Evolutionary conservation across 2,888 invertebrate species (phyloP).

Genomic region (Synanthedon andrenaeformis): DNA sequence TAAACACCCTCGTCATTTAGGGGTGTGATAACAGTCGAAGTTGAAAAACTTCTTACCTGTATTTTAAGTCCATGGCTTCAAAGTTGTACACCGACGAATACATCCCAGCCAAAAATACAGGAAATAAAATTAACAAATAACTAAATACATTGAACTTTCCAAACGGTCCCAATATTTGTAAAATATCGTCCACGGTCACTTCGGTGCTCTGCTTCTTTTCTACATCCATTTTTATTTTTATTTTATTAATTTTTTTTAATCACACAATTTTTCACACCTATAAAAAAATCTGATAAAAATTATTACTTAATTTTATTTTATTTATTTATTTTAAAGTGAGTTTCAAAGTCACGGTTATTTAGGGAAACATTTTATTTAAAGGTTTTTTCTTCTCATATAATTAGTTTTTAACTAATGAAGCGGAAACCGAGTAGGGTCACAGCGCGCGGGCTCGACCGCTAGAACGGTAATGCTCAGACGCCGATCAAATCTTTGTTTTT

Average conservation of each 20-base stretch:
- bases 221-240: constrained; percentile 38
- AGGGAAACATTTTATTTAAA: too few relatives aligned
- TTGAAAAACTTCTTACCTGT: constrained; percentile 31
- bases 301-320: too few relatives aligned
- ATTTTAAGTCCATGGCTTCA: constrained; percentile 56
- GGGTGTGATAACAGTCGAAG: neutral
- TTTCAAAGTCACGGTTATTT: too few relatives aligned
- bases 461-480: constrained; percentile 36
- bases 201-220: constrained; percentile 44
- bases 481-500: constrained; percentile 37
- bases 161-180: constrained; percentile 49
- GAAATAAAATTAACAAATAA: constrained; percentile 47
- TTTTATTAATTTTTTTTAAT: neutral
- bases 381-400: too few relatives aligned
- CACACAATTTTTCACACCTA: neutral
- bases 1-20: neutral
- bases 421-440: constrained; percentile 8
- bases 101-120: constrained; percentile 55
- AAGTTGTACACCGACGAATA: constrained; percentile 62
- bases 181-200: constrained; percentile 58
- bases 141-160: constrained; percentile 50
- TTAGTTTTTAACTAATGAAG: too few relatives aligned
- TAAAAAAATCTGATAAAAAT: too few relatives aligned
- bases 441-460: constrained; percentile 26
- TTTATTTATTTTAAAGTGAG: too few relatives aligned